Evolutionary conservation across 1,140 invertebrate genomes (phyloP), one percentile per base, ranked within the genome.

Genomic region (Drosophila mauritiana): DNA sequence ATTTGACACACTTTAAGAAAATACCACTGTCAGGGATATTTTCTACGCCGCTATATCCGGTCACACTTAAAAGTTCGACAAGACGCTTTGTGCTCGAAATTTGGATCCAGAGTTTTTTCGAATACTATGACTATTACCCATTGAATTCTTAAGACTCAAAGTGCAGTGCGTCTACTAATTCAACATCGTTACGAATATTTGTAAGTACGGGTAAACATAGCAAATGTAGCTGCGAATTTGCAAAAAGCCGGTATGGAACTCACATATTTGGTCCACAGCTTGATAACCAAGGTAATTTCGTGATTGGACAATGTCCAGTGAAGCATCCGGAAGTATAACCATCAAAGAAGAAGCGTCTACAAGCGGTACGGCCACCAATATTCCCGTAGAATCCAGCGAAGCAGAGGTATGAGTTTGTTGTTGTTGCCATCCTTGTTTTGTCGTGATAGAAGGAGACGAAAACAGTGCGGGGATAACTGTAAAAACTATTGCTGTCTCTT

Each of bases 371-470:
- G 52, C 59, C 13, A 40, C 31, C 43, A 68, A 36, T 12, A 48
- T 11, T 36, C 17, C 65, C 0, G 36, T 55, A 10, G 67, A 70
- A 69, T 15, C 15, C 11, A 27, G 36, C 42, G 73, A 22, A 42
- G 34, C 57, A 37, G 77, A 85, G 77, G 81, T 84, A 20, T 37
- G 76, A 55, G 72, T 85, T 25, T 42, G 76, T 58, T 43, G 5
- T n/a, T 42, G 22, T 22, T 42, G 15, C 22, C n/a, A 17, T 46
- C 17, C 12, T 12, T 43, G 13, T 27, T 10, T 53, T 76, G 15
- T 15, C 13, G 17, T 36, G 39, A 27, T 27, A n/a, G 4, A 15
- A 8, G 5, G 37, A 15, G 11, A 48, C 2, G 34, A 22, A 12
- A 2, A 12, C 4, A 43, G 20, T 6, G 1, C 12, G 12, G n/a